These are phyloP conservation scores for Alethe diademata DNA, from an alignment of 2,113 vertebrate genomes.

Conservation along the genomic window DNA sequence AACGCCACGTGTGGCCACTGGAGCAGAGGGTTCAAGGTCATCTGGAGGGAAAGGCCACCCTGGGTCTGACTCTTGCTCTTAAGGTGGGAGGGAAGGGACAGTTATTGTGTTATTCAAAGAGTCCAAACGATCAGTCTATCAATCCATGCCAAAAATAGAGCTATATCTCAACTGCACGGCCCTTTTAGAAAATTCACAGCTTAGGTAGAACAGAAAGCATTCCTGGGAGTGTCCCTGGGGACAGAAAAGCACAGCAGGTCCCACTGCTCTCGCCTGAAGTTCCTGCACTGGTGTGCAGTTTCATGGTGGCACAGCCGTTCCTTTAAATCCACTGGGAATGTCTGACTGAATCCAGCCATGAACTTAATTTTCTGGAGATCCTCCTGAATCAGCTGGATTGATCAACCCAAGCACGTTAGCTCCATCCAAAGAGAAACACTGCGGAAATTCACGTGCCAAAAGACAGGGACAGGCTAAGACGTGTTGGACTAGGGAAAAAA, in stretches of 20 bases:
- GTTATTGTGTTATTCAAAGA: neutral
- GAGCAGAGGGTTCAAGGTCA: neutral
- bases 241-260: neutral
- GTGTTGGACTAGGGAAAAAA: neutral
- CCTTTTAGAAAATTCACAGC: constrained; percentile 64
- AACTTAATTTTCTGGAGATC: neutral
- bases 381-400: neutral
- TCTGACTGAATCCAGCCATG: neutral
- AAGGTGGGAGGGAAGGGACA: neutral
- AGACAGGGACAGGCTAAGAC: neutral
- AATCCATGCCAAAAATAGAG: constrained; percentile 35
- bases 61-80: neutral
- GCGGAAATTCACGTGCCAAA: neutral
- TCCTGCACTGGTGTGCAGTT: neutral
- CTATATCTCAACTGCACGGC: neutral
- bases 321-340: neutral
- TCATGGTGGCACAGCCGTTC: neutral
- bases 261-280: neutral
- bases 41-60: neutral
- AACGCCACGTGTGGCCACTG: neutral
- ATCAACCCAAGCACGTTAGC: neutral
- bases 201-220: constrained; percentile 2
- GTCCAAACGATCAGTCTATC: neutral
- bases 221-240: neutral
- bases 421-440: neutral